phyloP scores from a whole-genome alignment of 2,888 invertebrate genomes.

The Melanophora roralis region DNA sequence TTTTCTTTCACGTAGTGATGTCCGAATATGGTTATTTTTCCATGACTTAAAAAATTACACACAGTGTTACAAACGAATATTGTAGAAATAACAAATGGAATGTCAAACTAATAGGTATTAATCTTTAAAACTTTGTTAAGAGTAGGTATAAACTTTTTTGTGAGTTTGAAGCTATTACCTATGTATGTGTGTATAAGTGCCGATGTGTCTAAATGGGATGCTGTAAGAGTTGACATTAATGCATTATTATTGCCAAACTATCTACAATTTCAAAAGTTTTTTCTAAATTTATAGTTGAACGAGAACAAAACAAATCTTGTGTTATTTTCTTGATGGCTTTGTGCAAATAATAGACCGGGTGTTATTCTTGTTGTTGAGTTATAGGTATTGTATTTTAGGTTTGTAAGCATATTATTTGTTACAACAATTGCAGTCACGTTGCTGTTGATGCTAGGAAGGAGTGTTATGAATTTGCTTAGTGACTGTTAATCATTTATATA shows the following conservation, averaged over 20 bases:
- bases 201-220: no score
- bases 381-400: background rate
- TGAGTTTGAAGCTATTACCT: background rate
- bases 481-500: constrained; percentile 44
- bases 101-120: no score
- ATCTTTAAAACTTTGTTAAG: no score
- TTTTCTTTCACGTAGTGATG: no score
- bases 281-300: constrained; percentile 9
- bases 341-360: background rate
- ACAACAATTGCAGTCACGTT: constrained; percentile 29
- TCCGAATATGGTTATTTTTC: no score
- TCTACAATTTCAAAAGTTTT: constrained; percentile 17
- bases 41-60: no score
- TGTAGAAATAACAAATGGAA: no score
- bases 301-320: no score
- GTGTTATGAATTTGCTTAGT: constrained; percentile 43
- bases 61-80: no score
- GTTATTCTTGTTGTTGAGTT: constrained; percentile 1
- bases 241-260: constrained; percentile 15
- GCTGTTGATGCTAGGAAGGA: constrained; percentile 33
- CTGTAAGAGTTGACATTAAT: constrained; percentile 5
- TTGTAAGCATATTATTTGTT: background rate
- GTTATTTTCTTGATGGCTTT: background rate
- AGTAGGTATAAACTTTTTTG: no score
- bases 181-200: no score